Evolutionary conservation across 2,113 vertebrate genomes (phyloP).

Genomic region (Chunga burmeisteri): DNA sequence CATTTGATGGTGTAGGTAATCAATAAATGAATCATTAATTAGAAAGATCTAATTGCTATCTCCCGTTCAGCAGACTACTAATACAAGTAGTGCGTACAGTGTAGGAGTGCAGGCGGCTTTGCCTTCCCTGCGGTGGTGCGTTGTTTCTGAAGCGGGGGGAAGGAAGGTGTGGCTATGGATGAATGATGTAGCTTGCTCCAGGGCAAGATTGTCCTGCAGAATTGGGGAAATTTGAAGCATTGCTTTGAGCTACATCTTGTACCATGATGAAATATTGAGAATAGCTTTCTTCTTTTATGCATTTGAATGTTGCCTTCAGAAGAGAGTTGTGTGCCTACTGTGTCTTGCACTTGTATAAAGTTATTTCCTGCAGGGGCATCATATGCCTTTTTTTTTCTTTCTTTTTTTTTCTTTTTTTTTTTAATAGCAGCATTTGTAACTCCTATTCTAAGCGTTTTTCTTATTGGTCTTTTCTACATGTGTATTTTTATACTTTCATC

Average conservation of each 20-base stretch:
- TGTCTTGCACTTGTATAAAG: background rate
- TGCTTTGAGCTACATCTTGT: constrained; percentile 78
- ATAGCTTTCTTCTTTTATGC: background rate
- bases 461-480: background rate
- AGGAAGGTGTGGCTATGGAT: constrained; percentile 51
- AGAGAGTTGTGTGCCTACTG: background rate
- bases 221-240: constrained; percentile 67
- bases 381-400: background rate
- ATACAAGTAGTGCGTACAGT: background rate
- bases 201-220: constrained; percentile 75
- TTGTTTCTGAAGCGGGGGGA: constrained; percentile 5
- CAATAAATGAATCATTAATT: background rate
- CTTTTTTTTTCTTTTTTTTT: background rate
- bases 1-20: background rate
- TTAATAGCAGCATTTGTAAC: background rate
- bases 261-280: constrained; percentile 43
- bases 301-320: constrained; percentile 3
- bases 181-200: constrained; percentile 67
- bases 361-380: background rate
- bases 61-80: background rate
- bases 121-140: constrained; percentile 28
- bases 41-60: background rate
- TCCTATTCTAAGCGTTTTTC: background rate
- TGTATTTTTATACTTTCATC: background rate
- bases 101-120: background rate